These are phyloP conservation scores for Cactoblastis cactorum DNA, from an alignment of 2,888 invertebrate species.

Conservation along the genomic window DNA sequence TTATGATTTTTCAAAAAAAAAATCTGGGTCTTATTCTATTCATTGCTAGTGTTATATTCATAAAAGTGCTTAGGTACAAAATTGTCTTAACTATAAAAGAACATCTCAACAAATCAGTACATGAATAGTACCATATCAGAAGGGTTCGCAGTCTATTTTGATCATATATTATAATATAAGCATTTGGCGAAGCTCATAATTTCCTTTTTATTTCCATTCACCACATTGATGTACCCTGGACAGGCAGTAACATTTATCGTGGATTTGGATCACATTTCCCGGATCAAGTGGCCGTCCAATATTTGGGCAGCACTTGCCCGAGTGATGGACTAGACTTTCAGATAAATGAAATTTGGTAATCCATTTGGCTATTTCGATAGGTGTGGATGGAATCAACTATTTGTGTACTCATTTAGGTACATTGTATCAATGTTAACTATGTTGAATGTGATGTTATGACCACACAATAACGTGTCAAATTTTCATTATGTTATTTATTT, in stretches of 20 bases:
- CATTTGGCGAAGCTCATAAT: neutral
- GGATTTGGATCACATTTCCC: conserved; percentile 33
- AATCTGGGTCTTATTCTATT: no score
- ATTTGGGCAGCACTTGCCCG: conserved; percentile 52
- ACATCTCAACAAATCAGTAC: no score
- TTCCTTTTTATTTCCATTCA: conserved; percentile 3
- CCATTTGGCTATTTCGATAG: conserved; percentile 23
- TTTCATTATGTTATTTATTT: no score
- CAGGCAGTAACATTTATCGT: conserved; percentile 23
- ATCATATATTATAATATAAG: no score
- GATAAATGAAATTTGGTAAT: conserved; percentile 41
- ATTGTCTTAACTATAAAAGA: no score
- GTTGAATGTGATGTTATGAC: neutral
- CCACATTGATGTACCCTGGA: conserved; percentile 1
- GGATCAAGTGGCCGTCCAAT: conserved; percentile 50
- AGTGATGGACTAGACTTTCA: conserved; percentile 43
- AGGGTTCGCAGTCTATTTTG: no score
- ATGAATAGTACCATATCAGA: no score
- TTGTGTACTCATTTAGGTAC: neutral
- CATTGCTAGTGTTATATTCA: no score
- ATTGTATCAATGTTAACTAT: neutral
- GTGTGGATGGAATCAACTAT: conserved; percentile 1
- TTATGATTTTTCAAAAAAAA: no score
- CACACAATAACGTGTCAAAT: no score
- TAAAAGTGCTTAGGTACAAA: no score